phyloP scores from a whole-genome alignment of 2,888 invertebrate genomes.

The Nysson spinosus region DNA sequence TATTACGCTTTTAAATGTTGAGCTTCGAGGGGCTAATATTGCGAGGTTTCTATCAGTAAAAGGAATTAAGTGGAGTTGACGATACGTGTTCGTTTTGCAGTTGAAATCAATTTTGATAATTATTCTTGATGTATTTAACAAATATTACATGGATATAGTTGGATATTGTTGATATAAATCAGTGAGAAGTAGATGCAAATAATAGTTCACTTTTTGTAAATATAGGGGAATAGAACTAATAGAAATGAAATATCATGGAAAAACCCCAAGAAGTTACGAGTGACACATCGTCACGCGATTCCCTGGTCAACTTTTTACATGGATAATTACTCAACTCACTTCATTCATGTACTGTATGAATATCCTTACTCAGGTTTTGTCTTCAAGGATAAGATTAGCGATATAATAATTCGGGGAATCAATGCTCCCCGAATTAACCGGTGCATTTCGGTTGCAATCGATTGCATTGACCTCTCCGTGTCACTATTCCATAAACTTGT shows the following conservation, averaged over 20 bases:
- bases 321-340: constrained; percentile 50
- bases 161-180: too few species aligned
- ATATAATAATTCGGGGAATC: constrained; percentile 9
- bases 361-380: not conserved
- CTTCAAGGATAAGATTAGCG: not conserved
- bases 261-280: constrained; percentile 1
- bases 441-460: constrained; percentile 26
- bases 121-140: too few species aligned
- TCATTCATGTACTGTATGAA: constrained; percentile 7
- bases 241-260: constrained; percentile 23
- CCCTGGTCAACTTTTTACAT: constrained; percentile 28
- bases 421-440: constrained; percentile 26
- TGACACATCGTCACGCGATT: constrained; percentile 44
- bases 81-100: too few species aligned
- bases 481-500: constrained; percentile 15
- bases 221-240: constrained; percentile 5
- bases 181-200: too few species aligned
- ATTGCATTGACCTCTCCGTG: constrained; percentile 49
- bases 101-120: too few species aligned
- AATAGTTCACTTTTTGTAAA: not conserved
- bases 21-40: not conserved
- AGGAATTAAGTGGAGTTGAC: too few species aligned
- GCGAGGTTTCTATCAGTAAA: too few species aligned
- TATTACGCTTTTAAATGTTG: constrained; percentile 10
- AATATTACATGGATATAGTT: too few species aligned